phyloP scores from a whole-genome alignment of 2,888 invertebrate genomes.

The Oscheius sp. region DNA sequence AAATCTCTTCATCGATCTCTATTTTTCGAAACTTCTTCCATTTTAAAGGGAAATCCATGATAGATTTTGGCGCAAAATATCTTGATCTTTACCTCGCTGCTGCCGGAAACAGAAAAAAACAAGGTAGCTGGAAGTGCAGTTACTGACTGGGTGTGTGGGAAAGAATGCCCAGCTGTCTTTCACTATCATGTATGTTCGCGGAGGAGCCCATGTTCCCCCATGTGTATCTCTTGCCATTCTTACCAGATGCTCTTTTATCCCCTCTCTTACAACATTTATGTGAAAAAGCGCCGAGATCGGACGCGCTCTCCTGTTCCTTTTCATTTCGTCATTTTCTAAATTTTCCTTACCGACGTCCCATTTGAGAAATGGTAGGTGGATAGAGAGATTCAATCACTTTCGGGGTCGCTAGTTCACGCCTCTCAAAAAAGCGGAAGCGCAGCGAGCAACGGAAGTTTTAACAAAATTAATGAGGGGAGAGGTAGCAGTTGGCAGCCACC shows the following conservation, averaged over 20 bases:
- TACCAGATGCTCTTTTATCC: conserved; percentile 22
- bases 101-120: too few relatives aligned
- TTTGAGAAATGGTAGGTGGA: neutral
- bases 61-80: too few relatives aligned
- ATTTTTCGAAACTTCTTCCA: too few relatives aligned
- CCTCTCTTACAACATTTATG: neutral
- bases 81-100: too few relatives aligned
- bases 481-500: conserved; percentile 11
- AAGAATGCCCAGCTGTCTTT: conserved; percentile 34
- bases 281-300: neutral
- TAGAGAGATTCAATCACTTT: neutral
- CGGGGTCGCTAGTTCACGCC: neutral
- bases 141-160: neutral
- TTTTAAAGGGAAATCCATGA: too few relatives aligned
- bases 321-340: neutral
- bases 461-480: conserved; percentile 7
- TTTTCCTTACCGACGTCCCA: neutral
- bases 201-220: conserved; percentile 21
- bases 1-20: too few relatives aligned
- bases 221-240: conserved; percentile 30
- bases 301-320: neutral
- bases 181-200: conserved; percentile 38
- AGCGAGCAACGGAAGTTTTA: conserved; percentile 1
- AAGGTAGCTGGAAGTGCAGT: conserved; percentile 9
- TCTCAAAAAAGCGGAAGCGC: neutral